A percentile compares a stretch with the other conserved stretches of the same genome.
phyloP scores from a whole-genome alignment of 2,113 vertebrate species.

The Sakesphorus luctuosus region DNA sequence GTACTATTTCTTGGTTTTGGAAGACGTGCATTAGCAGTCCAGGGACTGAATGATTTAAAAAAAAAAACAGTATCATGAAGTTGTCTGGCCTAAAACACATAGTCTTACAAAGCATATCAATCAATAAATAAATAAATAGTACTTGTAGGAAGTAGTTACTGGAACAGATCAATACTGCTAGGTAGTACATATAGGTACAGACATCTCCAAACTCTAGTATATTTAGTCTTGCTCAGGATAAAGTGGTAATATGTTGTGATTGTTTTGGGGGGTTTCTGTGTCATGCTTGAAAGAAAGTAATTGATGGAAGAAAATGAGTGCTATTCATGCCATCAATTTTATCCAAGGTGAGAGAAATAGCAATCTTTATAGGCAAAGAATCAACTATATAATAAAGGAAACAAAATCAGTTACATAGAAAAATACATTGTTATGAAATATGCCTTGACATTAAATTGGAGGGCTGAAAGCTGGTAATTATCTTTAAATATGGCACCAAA shows the following conservation, averaged over 20 bases:
- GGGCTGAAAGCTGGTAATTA: not conserved
- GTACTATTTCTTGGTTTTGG: not conserved
- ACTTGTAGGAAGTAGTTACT: not conserved
- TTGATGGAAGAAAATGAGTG: not conserved
- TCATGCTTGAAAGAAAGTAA: not conserved
- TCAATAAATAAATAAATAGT: not conserved
- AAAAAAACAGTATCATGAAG: not conserved
- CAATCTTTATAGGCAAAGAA: not conserved
- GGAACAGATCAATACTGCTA: not conserved
- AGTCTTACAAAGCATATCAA: not conserved
- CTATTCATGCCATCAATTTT: not conserved
- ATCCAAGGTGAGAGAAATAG: not conserved
- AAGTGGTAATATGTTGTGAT: rapidly evolving
- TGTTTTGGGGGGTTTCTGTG: not conserved
- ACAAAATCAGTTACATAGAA: not conserved
- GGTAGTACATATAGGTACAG: not conserved
- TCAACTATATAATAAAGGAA: not conserved
- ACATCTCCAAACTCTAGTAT: not conserved
- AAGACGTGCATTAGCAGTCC: not conserved
- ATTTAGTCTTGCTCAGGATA: not conserved
- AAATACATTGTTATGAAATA: not conserved
- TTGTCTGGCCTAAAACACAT: rapidly evolving
- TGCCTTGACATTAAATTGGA: not conserved
- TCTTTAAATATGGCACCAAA: slow-evolving; percentile 16
- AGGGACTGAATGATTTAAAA: not conserved